Evolutionary conservation across 2,797 vertebrate species (phyloP).

Genomic region (Anguilla anguilla): DNA sequence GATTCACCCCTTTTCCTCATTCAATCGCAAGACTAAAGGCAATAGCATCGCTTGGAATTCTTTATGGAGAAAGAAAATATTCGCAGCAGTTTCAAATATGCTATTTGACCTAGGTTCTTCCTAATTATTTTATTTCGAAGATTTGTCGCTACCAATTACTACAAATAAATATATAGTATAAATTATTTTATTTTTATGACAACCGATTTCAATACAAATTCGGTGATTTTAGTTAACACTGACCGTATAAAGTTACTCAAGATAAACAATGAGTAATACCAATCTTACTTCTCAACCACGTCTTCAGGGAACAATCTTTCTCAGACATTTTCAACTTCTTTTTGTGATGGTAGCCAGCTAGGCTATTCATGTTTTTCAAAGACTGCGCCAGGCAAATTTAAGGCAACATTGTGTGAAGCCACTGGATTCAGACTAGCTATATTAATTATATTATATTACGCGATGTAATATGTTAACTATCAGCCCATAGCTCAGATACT

Average conservation of each 20-base stretch:
- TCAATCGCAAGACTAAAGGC: not conserved
- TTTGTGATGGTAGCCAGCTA: not conserved
- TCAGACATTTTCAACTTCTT: no score
- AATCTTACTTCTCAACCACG: not conserved
- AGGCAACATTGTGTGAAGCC: not conserved
- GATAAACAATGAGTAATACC: not conserved
- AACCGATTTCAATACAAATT: not conserved
- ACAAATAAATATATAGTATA: not conserved
- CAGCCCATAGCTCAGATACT: not conserved
- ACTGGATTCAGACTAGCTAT: not conserved
- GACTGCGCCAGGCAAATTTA: not conserved
- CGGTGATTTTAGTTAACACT: not conserved
- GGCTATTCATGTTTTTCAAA: not conserved
- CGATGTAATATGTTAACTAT: not conserved
- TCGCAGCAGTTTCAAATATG: not conserved
- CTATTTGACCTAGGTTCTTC: not conserved
- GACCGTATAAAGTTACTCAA: not conserved
- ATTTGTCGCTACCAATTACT: not conserved
- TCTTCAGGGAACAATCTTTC: not conserved
- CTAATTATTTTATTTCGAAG: not conserved
- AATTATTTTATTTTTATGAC: not conserved
- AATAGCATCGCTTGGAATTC: not conserved
- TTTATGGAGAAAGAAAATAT: not conserved
- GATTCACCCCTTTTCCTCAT: not conserved
- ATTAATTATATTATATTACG: not conserved